Evolutionary conservation across 2,797 vertebrate genomes (phyloP), one percentile per base, ranked within the genome.

Genomic region (Spea hammondii): DNA sequence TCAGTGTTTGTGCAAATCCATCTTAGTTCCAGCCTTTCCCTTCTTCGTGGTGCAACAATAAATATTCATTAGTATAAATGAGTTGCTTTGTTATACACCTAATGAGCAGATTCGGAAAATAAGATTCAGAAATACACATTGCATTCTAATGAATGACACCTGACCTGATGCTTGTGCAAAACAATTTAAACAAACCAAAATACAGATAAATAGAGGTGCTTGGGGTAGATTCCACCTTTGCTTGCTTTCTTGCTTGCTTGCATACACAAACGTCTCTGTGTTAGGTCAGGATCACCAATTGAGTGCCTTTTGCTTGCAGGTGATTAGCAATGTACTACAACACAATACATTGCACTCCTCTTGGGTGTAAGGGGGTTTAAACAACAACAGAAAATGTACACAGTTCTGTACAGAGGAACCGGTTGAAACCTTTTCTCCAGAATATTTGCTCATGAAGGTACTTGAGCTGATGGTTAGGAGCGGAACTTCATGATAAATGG

Each of bases 401-500:
- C 54, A 74, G 79, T 80, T 80, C 79, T 65, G 65, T 47, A 14
- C n/a, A 72, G 62, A 17, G 17, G 46, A 71, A 17, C 45, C 54
- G 5, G 50, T 47, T 13, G 50, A 73, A 45, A 11, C 6, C n/a
- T 32, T 62, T 32, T 47, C 62, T 65, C 14, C 57, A 75, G 53
- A 11, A 73, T 60, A 53, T 55, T 45, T 72, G 49, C 49, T n/a
- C 17, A 65, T 13, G 10, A 50, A 11, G 60, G 14, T n/a, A 44
- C 50, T 32, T 14, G 12, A 10, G 82, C 85, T 85, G 77, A 80
- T 68, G 77, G 1, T 93, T 90, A 93, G 89, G 89, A 88, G 8
- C 7, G 88, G 89, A 96, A 95, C 87, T 95, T 95, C 88, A 98
- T 85, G 85, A 98, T 95, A 83, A 98, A 89, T 79, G 96, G 95